Conservation (phyloP, 1,140 invertebrate species). For the Tetramorium alpestre region DNA sequence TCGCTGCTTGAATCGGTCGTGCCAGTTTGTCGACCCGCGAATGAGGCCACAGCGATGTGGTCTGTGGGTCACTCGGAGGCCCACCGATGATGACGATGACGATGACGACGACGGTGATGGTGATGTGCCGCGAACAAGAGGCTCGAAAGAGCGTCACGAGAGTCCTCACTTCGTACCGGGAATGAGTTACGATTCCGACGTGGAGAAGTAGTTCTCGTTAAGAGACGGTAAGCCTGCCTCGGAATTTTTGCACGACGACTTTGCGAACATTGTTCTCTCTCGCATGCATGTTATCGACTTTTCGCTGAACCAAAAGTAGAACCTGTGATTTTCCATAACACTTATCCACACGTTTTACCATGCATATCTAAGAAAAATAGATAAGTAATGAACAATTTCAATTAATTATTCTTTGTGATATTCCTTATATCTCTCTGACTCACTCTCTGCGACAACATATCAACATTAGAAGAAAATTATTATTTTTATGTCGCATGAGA, state of each 20-base stretch:
- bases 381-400: background rate
- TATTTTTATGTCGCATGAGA: background rate
- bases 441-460: background rate
- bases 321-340: background rate
- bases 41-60: slow-evolving; percentile 42
- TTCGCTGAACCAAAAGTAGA: background rate
- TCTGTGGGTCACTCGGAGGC: slow-evolving; percentile 35
- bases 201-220: background rate
- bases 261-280: background rate
- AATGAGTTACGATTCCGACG: slow-evolving; percentile 45
- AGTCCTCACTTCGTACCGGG: slow-evolving; percentile 45
- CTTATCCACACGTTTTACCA: background rate
- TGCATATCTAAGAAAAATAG: background rate
- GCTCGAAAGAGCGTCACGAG: background rate
- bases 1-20: background rate
- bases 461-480: background rate
- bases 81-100: slow-evolving; percentile 1
- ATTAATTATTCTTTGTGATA: background rate
- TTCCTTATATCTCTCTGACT: background rate
- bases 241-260: slow-evolving; percentile 1
- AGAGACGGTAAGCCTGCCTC: background rate
- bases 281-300: background rate
- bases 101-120: background rate
- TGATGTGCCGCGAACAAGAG: slow-evolving; percentile 28
- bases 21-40: slow-evolving; percentile 49